Evolutionary conservation across 2,888 invertebrate species (phyloP).

Genomic region (Orchesella flavescens): DNA sequence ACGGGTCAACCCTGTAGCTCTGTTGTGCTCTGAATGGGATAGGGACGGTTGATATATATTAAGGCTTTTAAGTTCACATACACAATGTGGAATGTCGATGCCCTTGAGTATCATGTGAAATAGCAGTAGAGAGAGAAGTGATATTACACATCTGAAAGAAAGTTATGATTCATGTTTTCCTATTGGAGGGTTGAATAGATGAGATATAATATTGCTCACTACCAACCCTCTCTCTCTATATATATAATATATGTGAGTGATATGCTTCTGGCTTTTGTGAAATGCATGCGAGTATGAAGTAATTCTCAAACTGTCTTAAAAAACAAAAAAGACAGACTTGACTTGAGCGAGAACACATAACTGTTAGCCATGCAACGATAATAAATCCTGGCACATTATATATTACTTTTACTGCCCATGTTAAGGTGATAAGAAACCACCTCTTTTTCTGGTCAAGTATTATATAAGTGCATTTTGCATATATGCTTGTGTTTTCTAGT

Average conservation of each 20-base stretch:
- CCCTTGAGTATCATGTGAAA: slow-evolving; percentile 55
- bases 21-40: slow-evolving; percentile 4
- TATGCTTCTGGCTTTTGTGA: slow-evolving; percentile 1
- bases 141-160: slow-evolving; percentile 40
- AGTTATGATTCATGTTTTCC: slow-evolving; percentile 54
- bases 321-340: slow-evolving; percentile 16
- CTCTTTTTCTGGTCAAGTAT: neutral
- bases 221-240: neutral
- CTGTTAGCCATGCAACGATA: slow-evolving; percentile 25
- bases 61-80: slow-evolving; percentile 15
- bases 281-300: neutral
- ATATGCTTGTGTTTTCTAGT: neutral
- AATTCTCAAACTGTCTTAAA: slow-evolving; percentile 30
- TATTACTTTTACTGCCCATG: slow-evolving; percentile 20
- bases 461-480: neutral
- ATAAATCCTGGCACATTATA: slow-evolving; percentile 23
- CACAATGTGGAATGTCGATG: slow-evolving; percentile 54
- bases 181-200: slow-evolving; percentile 46
- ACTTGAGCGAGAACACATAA: slow-evolving; percentile 3
- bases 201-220: slow-evolving; percentile 20
- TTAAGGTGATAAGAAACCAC: slow-evolving; percentile 28
- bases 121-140: slow-evolving; percentile 16
- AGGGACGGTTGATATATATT: slow-evolving; percentile 28
- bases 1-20: slow-evolving; percentile 50
- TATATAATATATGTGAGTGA: neutral